phyloP scores from a whole-genome alignment of 1,140 invertebrate species.

The Anthonomus grandis region DNA sequence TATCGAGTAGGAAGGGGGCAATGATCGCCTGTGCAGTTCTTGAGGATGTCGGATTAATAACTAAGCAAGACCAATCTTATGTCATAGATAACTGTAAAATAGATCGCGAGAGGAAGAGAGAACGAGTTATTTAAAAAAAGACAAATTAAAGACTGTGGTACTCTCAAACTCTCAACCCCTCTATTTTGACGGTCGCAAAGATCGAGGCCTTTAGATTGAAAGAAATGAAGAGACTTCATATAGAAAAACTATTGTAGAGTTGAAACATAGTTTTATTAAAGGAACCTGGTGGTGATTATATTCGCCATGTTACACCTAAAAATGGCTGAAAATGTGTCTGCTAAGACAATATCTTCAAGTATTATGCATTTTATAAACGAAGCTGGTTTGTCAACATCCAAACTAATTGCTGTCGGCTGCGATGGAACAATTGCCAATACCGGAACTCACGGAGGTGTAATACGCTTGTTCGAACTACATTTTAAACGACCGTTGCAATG shows the following conservation, averaged over 20 bases:
- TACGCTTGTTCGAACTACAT: background rate
- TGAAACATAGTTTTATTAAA: background rate
- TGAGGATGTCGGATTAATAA: background rate
- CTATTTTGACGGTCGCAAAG: background rate
- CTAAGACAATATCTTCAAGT: background rate
- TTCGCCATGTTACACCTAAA: background rate
- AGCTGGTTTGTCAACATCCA: background rate
- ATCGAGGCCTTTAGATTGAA: background rate
- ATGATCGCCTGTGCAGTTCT: background rate
- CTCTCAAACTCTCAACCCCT: too few species aligned
- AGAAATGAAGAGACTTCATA: background rate
- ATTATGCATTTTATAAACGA: background rate
- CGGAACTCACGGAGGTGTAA: background rate
- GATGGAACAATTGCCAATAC: background rate
- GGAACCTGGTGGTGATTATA: background rate
- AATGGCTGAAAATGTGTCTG: too few species aligned
- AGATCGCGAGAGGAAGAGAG: background rate
- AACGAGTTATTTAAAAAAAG: background rate
- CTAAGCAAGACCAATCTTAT: background rate
- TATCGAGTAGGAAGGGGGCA: background rate
- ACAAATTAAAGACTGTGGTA: too few species aligned
- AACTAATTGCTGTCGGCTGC: background rate
- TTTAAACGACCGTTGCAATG: constrained; percentile 1
- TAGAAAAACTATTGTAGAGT: background rate
- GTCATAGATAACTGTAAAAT: background rate